Evolutionary conservation across 2,888 invertebrate species (phyloP).

Genomic region (Mellilla xanthometata): DNA sequence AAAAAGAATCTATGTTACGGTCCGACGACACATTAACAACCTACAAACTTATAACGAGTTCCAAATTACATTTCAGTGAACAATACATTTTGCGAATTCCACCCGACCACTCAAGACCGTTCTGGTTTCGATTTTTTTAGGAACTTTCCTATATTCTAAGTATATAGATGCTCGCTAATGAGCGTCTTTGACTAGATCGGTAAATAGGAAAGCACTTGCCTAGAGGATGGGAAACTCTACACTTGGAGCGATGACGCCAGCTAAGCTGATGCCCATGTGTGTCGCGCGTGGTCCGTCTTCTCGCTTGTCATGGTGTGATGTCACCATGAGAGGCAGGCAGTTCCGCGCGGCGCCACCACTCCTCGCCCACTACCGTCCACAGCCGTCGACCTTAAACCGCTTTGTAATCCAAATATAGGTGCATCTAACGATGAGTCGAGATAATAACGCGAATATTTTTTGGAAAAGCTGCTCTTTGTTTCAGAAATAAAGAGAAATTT

Average conservation of each 20-base stretch:
- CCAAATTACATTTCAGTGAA: conserved; percentile 13
- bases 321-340: conserved; percentile 24
- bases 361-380: conserved; percentile 39
- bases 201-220: too few relatives aligned
- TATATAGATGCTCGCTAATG: too few relatives aligned
- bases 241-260: conserved; percentile 13
- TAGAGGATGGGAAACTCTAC: too few relatives aligned
- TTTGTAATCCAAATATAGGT: conserved; percentile 31
- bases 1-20: conserved; percentile 14
- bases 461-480: not conserved
- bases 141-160: not conserved
- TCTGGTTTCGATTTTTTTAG: conserved; percentile 7
- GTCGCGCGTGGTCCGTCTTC: conserved; percentile 19
- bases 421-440: conserved; percentile 26
- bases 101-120: conserved; percentile 5
- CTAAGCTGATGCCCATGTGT: conserved; percentile 23
- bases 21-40: conserved; percentile 14
- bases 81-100: conserved; percentile 7
- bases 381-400: conserved; percentile 35
- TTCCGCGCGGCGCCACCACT: conserved; percentile 19
- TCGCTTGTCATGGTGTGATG: conserved; percentile 28
- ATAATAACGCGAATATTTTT: conserved; percentile 17
- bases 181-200: not conserved
- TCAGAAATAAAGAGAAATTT: too few relatives aligned
- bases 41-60: conserved; percentile 4